Base-by-base conservation (phyloP, 2,797 vertebrate genomes). In the Setipinna tenuifilis region DNA sequence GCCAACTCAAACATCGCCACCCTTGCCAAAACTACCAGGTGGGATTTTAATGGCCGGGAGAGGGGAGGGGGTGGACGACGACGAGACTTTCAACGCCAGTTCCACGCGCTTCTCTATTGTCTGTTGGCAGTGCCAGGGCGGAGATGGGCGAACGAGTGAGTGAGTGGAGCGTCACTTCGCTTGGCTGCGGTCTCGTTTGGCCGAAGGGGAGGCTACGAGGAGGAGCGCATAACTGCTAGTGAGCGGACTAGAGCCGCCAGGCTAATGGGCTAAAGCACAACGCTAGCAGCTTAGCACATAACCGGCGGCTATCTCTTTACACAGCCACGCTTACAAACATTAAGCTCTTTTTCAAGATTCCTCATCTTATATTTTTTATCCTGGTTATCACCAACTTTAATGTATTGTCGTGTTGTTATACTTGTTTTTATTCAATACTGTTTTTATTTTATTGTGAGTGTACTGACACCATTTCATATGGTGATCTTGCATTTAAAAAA, bases 11-110 rank as follows among this genome's bases (percentile, higher is more conserved):
- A 75, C 68, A 75, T 28, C 5, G 16, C 28, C 0, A 14, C 68
- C 68, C 0, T 35, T 75, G 68, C 68, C 68, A 75, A 75, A 75
- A 75, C 68, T 35, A 75, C 68, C 68, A 75, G 68, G 68, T 75
- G 68, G 68, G 31, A 75, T 75, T 75, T 41, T 75, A 31, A 75
- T 75, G 14, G 68, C 68, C 28, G 19, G 16, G 68, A 12, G 68
- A 35, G 50, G 0, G 50, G 50, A 3, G 50, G 50, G 9, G 50
- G 7, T n/a, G 10, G 46, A 48, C 46, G 46, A 10, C 3, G 50
- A 54, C n/a, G 50, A 54, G 50, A 75, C 31, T 16, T 28, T 35
- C 68, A 75, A 19, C 16, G 28, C 28, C 14, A 31, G 68, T 35
- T 31, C 62, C 62, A 65, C 62, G 28, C 28, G 31, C 68, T 17